Percentiles rank a stretch among this genome's conserved stretches.
These are phyloP conservation scores for Drosophila melanica DNA, from an alignment of 1,140 invertebrate genomes.

Conservation along the genomic window DNA sequence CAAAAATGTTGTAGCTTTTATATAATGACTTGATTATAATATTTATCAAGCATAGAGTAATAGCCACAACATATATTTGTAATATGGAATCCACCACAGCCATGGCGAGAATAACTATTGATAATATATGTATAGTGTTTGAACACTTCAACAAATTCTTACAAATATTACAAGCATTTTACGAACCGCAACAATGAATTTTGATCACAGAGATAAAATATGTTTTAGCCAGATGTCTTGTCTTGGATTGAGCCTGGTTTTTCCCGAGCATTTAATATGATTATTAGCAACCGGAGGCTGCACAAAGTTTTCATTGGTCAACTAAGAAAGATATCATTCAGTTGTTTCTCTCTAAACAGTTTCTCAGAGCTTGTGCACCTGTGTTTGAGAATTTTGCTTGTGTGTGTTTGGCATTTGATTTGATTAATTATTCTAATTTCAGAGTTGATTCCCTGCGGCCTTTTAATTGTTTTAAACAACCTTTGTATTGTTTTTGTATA, in stretches of 20 bases:
- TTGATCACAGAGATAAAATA: neutral
- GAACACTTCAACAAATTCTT: no score
- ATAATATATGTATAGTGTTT: no score
- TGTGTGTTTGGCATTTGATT: slow-evolving; percentile 20
- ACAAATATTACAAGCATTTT: no score
- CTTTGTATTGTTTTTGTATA: neutral
- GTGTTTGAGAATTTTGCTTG: neutral
- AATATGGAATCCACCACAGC: no score
- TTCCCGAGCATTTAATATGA: slow-evolving; percentile 56
- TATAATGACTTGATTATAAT: no score
- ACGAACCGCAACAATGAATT: no score
- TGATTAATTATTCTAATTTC: slow-evolving; percentile 64
- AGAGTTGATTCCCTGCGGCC: slow-evolving; percentile 34
- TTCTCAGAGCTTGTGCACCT: slow-evolving; percentile 19
- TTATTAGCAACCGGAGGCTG: slow-evolving; percentile 34
- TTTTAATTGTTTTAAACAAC: slow-evolving; percentile 21
- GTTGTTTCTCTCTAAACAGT: slow-evolving; percentile 29
- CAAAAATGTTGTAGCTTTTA: no score
- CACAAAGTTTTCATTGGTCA: slow-evolving; percentile 41
- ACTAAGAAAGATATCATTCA: slow-evolving; percentile 44
- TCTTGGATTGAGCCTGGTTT: slow-evolving; percentile 14
- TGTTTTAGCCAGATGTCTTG: neutral
- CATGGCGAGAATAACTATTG: no score
- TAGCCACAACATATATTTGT: no score
- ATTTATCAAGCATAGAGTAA: no score